phyloP scores from a whole-genome alignment of 2,797 vertebrate species.

The Cacajao melanocephalus region DNA sequence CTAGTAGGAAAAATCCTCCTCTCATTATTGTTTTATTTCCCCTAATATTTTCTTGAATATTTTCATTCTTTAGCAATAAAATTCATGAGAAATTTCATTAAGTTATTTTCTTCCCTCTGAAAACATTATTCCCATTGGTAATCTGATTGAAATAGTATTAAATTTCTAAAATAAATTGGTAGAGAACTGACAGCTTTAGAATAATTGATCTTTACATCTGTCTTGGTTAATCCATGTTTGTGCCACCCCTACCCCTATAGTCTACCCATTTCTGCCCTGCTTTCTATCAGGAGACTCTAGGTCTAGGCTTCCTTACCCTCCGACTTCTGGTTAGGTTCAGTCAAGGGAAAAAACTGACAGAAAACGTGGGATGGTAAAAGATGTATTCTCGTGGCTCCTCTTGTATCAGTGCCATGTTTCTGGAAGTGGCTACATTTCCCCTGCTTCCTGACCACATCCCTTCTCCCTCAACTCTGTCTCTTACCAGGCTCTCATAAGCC shows the following conservation, averaged over 20 bases:
- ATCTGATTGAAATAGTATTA: neutral
- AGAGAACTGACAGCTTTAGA: neutral
- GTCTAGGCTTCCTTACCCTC: neutral
- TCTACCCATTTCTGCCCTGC: neutral
- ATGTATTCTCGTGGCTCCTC: neutral
- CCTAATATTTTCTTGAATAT: neutral
- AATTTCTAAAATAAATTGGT: neutral
- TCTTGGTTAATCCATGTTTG: neutral
- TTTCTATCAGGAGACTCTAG: neutral
- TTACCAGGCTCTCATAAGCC: neutral
- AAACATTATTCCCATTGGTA: neutral
- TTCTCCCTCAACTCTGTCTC: neutral
- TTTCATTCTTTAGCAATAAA: neutral
- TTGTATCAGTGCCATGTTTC: neutral
- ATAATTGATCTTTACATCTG: neutral
- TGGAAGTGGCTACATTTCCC: neutral
- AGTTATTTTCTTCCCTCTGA: neutral
- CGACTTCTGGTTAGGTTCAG: neutral
- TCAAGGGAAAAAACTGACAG: neutral
- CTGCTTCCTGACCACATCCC: neutral
- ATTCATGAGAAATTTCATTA: neutral
- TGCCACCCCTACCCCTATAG: too few relatives aligned
- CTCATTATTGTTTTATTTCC: neutral
- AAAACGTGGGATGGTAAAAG: neutral
- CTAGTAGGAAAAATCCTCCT: neutral